Percentiles rank a stretch among this genome's conserved stretches.
Evolutionary conservation across 2,113 vertebrate genomes (phyloP).

Genomic region (Numida meleagris): DNA sequence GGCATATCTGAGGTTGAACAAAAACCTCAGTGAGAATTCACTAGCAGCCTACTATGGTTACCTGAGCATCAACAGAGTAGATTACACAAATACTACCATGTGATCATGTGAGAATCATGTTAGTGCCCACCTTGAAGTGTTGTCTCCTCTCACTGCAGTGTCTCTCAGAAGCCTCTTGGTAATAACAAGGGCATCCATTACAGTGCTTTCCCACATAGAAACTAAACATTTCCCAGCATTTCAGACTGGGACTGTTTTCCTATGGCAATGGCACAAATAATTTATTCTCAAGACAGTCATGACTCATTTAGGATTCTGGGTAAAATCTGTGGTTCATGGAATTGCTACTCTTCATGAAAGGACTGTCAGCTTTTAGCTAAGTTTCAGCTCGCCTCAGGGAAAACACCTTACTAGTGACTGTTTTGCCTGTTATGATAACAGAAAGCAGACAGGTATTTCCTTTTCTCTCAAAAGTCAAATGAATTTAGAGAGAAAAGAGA

Average conservation of each 20-base stretch:
- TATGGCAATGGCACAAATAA: not conserved
- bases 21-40: fast-evolving
- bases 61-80: not conserved
- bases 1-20: not conserved
- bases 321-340: not conserved
- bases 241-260: not conserved
- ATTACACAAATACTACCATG: not conserved
- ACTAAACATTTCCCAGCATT: not conserved
- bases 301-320: not conserved
- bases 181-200: not conserved
- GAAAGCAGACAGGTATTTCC: not conserved
- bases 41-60: not conserved
- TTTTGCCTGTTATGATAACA: not conserved
- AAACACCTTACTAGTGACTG: not conserved
- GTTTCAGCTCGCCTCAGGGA: not conserved
- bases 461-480: not conserved
- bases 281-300: not conserved
- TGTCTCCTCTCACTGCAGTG: not conserved
- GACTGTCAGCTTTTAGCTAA: not conserved
- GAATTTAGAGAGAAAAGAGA: not conserved
- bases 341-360: not conserved
- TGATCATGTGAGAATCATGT: not conserved
- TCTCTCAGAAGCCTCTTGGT: not conserved
- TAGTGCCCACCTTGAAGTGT: not conserved
- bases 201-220: not conserved